Conservation (phyloP, 1,140 invertebrate genomes). For the Hylaeus anthracinus region DNA sequence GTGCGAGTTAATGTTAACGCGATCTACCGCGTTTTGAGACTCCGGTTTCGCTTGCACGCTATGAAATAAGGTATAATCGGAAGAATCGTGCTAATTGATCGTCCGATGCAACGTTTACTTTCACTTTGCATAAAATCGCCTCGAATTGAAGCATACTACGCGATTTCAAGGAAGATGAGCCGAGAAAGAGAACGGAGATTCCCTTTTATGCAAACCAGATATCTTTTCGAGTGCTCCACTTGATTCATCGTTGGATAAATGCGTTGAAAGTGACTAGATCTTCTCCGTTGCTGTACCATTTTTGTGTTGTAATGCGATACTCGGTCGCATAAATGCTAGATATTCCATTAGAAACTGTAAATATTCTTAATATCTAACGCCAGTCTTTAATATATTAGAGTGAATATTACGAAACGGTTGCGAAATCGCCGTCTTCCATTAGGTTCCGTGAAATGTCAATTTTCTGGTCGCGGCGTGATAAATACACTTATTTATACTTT, state of each 20-base stretch:
- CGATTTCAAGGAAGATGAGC: slow-evolving; percentile 1
- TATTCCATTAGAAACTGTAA: neutral
- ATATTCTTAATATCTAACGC: slow-evolving; percentile 11
- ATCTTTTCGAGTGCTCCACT: neutral
- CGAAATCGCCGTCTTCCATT: neutral
- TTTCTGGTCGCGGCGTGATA: slow-evolving; percentile 14
- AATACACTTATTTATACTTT: slow-evolving; percentile 32
- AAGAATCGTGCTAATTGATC: slow-evolving; percentile 40
- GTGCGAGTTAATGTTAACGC: no score
- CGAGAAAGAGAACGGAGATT: slow-evolving; percentile 24
- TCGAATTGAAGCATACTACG: slow-evolving; percentile 14
- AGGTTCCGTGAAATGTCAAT: slow-evolving; percentile 25
- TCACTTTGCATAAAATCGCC: slow-evolving; percentile 47
- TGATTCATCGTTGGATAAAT: neutral
- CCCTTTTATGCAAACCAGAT: no score
- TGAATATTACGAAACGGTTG: neutral
- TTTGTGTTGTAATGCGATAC: neutral
- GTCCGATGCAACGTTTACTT: slow-evolving; percentile 30
- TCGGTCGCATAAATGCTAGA: no score
- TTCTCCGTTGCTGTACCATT: neutral
- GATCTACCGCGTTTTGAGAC: no score
- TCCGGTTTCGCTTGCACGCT: no score
- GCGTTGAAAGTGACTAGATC: neutral
- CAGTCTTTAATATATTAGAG: slow-evolving; percentile 19
- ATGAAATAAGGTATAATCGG: no score